phyloP scores from a whole-genome alignment of 2,888 invertebrate genomes.

The Cheilosia urbana region DNA sequence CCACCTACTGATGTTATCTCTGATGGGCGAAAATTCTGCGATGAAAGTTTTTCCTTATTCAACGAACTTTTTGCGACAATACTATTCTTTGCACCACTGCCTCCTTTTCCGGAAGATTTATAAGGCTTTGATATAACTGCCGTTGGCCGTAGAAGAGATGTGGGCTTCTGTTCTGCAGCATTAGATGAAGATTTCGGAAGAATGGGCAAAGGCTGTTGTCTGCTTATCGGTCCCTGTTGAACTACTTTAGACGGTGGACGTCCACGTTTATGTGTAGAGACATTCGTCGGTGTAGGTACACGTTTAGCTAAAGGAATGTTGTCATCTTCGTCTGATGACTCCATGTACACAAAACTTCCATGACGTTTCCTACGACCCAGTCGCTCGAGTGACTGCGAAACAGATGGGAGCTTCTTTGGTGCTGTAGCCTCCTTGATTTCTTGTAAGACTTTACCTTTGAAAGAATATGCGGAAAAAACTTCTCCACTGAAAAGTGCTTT shows the following conservation, averaged over 20 bases:
- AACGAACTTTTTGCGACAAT: slow-evolving; percentile 5
- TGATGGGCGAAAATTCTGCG: slow-evolving; percentile 86
- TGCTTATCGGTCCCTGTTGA: background rate
- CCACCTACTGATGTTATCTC: slow-evolving; percentile 90
- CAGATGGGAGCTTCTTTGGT: slow-evolving; percentile 79
- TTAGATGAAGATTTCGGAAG: slow-evolving; percentile 25
- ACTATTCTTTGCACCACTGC: slow-evolving; percentile 43
- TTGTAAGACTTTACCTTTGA: slow-evolving; percentile 84
- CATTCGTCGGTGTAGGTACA: slow-evolving; percentile 77
- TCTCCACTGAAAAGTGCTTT: slow-evolving; percentile 88
- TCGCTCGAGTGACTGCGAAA: slow-evolving; percentile 55
- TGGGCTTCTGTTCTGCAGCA: slow-evolving; percentile 29
- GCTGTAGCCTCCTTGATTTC: slow-evolving; percentile 81
- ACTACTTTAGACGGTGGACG: slow-evolving; percentile 1
- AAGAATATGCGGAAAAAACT: slow-evolving; percentile 87
- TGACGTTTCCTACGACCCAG: slow-evolving; percentile 77
- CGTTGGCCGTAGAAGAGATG: slow-evolving; percentile 75
- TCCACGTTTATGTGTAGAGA: slow-evolving; percentile 19
- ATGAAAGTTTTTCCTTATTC: slow-evolving; percentile 60
- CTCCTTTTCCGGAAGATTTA: slow-evolving; percentile 56
- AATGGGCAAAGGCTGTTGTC: background rate
- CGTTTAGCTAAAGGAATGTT: slow-evolving; percentile 84
- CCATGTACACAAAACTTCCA: slow-evolving; percentile 81
- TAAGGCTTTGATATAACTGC: slow-evolving; percentile 74
- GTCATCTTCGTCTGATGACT: slow-evolving; percentile 83